Base-by-base conservation (phyloP, 1,140 invertebrate species). In the Bombus pyrosoma region DNA sequence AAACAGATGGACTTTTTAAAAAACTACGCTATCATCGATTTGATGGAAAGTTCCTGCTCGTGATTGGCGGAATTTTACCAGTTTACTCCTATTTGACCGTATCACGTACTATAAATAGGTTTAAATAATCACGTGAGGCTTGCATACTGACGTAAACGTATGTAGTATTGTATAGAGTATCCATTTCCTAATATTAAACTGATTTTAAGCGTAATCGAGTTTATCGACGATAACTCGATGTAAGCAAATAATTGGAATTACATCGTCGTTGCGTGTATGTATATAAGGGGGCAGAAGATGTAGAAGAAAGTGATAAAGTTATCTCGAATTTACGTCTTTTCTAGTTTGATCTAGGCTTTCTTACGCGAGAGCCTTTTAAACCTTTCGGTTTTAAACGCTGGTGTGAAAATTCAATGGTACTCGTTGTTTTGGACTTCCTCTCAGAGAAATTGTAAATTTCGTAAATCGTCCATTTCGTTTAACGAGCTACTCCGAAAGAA, bases 81-180 rank as follows among this genome's bases (percentile, higher is more conserved):
- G 82, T 78, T 64, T 43, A 68, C 82, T 47, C 66, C 72, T 83
- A 77, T 83, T 83, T 68, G 32, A 76, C 74, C 62, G 81, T 76
- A 79, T 79, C 83, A 71, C 66, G 75, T 43, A 79, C 86, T 87
- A 87, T 84, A 84, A 87, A 86, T 86, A 86, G 86, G 73, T 71
- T 68, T 73, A 84, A 84, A 84, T 84, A 86, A 86, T 84, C 81
- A 84, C 86, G 81, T 74, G 86, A 74, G n/a, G 75, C 57, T 57
- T 43, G 68, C 43, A 78, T 86, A 78, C 73, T 81, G 41, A n/a
- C 57, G 74, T 68, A 62, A 53, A 77, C 80, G 41, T 57, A 53
- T 80, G 59, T 77, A 69, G 62, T 10, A 53, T 81, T 71, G 79
- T 71, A 57, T 25, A 25, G 41, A 34, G 39, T 34, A 43, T 34